Base-by-base conservation (phyloP, 2,113 vertebrate genomes). In the Formicarius rufipectus region DNA sequence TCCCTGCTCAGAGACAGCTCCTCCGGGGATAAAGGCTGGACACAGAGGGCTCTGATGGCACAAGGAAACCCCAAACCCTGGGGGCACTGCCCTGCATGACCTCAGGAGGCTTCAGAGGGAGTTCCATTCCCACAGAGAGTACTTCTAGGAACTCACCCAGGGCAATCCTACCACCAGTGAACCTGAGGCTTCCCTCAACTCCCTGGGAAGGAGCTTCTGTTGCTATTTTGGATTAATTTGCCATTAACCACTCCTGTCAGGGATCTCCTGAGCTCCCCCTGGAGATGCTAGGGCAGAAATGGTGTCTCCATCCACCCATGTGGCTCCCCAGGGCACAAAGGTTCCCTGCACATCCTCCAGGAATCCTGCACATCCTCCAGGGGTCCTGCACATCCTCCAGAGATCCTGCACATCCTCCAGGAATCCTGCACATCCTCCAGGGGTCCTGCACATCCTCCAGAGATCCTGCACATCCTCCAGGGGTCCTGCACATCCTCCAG, bases 261-360 rank as follows among this genome's bases (percentile, higher is more conserved):
- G 27, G 7, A 44, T 9, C 30, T 74, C 67, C 75, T 42, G 53
- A 79, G 74, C 45, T 66, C 45, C 82, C 45, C 1, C 2, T 15
- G 39, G 30, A 73, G 52, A 39, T 55, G 53, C 40, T 49, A 25
- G 16, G 47, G 49, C 35, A 37, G 62, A 86, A 86, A 62, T 0
- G 2, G 16, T 27, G 9, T 37, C 75, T 74, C 60, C 2, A 6
- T 28, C 66, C 92, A 80, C 35, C n/a, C n/a, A n/a, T n/a, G n/a
- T n/a, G n/a, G n/a, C n/a, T n/a, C n/a, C n/a, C n/a, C 7, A 9
- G 0, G 0, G 33, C 30, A 9, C 2, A 8, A 75, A 40, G 31
- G 25, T 22, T 66, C 24, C 40, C 68, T 7, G 6, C 1, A n/a
- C n/a, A n/a, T n/a, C n/a, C n/a, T n/a, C n/a, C n/a, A n/a, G n/a